Base-by-base conservation (phyloP, 2,797 vertebrate species). In the Macrochelys suwanniensis region DNA sequence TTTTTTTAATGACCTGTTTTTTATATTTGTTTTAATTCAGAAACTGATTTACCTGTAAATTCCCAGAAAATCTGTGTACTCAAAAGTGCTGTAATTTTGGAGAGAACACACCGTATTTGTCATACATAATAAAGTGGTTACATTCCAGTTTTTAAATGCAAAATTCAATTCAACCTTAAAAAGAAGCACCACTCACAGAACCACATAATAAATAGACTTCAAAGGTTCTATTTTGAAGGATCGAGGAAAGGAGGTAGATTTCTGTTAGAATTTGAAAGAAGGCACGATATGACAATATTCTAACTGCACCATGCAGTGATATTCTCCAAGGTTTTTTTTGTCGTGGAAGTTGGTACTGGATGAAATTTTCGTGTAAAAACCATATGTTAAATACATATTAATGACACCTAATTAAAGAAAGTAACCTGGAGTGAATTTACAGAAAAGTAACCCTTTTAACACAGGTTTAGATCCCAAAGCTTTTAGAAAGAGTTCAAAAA, bases 381-480 rank as follows among this genome's bases (percentile, higher is more conserved):
- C 16, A 68, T 37, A 37, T 37, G 17, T 37, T 25, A 42, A 71
- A 71, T 42, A 71, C 5, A 71, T 42, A 21, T 42, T 42, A 71
- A 71, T 42, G 19, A 42, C 37, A 42, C 68, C 16, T 37, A 37
- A n/a, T 79, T 85, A 26, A 94, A 91, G 26, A 91, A 87, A 95
- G 3, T 79, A 93, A 92, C 74, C 56, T 51, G 2, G 92, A 95
- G 93, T 87, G 50, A 94, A 91, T 91, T 51, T 77, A 82, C 77
- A 95, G 49, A 91, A 90, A 92, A 85, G 4, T 16, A 51, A 7
- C 5, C 56, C 45, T 88, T 56, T 54, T 61, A 65, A 91, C 89
- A 31, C 77, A 89, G 45, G 12, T 16, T 88, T 92, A 51, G 86
- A 93, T 49, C 25, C 88, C 53, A 88, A 96, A 96, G 83, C 85